phyloP scores from a whole-genome alignment of 2,888 invertebrate genomes.

The Catocala sponsa region DNA sequence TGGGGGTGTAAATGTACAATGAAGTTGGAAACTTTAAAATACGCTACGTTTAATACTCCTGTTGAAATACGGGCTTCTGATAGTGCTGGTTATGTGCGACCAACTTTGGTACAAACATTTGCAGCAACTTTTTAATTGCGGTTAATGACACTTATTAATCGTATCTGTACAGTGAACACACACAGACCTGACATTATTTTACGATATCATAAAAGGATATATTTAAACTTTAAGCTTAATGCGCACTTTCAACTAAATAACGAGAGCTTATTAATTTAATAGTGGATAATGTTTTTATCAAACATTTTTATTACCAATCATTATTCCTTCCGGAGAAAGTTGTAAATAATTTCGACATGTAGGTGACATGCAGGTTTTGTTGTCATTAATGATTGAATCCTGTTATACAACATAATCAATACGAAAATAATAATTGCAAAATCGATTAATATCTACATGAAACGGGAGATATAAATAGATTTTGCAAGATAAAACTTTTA shows the following conservation, averaged over 20 bases:
- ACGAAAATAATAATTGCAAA: background rate
- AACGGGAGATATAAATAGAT: no score
- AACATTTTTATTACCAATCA: constrained; percentile 12
- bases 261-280: constrained; percentile 8
- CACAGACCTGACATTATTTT: background rate
- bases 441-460: background rate
- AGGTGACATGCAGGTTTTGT: constrained; percentile 10
- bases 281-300: constrained; percentile 13
- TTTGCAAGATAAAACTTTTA: background rate
- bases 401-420: background rate
- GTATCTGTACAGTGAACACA: background rate
- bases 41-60: constrained; percentile 52
- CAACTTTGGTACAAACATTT: constrained; percentile 21
- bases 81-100: constrained; percentile 42
- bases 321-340: constrained; percentile 29
- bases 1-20: constrained; percentile 65
- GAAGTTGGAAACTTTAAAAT: constrained; percentile 59
- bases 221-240: background rate
- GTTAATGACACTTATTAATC: background rate
- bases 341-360: constrained; percentile 8
- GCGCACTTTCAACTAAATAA: constrained; percentile 11
- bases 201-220: constrained; percentile 1
- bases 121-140: background rate
- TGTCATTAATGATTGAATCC: constrained; percentile 10
- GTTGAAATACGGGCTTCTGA: constrained; percentile 54